Evolutionary conservation across 2,113 vertebrate species (phyloP).

Genomic region (Scomber scombrus): DNA sequence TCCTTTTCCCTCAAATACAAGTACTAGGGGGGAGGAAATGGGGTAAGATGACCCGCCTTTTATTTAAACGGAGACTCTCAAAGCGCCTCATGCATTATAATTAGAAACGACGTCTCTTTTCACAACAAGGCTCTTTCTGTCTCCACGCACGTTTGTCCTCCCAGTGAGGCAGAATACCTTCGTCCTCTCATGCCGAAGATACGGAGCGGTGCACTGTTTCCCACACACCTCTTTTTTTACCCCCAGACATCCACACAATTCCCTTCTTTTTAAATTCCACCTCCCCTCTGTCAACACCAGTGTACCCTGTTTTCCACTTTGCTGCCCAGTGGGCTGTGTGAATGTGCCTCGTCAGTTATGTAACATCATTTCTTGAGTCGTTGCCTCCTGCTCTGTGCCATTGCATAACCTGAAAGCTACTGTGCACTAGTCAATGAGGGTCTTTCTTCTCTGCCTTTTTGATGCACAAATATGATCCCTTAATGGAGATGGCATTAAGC

Average conservation of each 20-base stretch:
- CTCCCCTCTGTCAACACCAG: conserved; percentile 30
- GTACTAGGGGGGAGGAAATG: not conserved
- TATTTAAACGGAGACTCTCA: conserved; percentile 65
- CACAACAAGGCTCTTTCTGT: conserved; percentile 71
- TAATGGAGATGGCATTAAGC: conserved; percentile 63
- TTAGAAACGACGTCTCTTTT: conserved; percentile 75
- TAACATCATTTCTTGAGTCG: conserved; percentile 80
- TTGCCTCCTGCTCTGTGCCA: conserved; percentile 57
- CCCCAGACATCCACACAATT: conserved; percentile 63
- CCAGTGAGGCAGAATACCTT: conserved; percentile 47
- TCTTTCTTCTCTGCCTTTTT: conserved; percentile 58
- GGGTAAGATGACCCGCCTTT: conserved; percentile 51
- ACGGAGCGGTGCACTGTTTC: conserved; percentile 48
- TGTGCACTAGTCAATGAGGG: conserved; percentile 50
- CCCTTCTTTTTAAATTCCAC: conserved; percentile 5
- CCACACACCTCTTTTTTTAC: conserved; percentile 63
- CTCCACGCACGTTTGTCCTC: conserved; percentile 44
- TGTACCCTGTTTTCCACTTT: conserved; percentile 72
- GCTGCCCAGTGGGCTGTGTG: conserved; percentile 69
- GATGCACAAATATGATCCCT: conserved; percentile 71
- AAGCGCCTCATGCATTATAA: conserved; percentile 77
- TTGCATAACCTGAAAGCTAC: conserved; percentile 75
- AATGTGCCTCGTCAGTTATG: conserved; percentile 76
- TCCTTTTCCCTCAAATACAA: conserved; percentile 26
- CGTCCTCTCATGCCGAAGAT: conserved; percentile 31